A percentile compares a stretch with the other conserved stretches of the same genome.
Evolutionary conservation across 1,140 invertebrate species (phyloP).

Genomic region (Cyphomyrmex costatus): DNA sequence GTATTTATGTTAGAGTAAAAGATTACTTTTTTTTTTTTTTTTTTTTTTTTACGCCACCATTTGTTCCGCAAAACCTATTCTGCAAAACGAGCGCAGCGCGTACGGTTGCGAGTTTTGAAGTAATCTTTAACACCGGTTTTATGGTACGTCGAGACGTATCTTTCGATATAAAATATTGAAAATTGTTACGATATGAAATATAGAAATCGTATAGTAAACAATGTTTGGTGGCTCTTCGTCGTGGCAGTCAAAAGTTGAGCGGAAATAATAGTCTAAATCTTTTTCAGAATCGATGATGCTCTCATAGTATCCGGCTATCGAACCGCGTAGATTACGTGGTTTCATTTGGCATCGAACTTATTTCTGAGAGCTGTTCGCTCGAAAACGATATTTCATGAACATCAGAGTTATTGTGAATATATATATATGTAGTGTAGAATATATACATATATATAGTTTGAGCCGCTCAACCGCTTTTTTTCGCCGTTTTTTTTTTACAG

Average conservation of each 20-base stretch:
- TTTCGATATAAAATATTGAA: slow-evolving; percentile 35
- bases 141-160: slow-evolving; percentile 2
- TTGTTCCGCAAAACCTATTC: background rate
- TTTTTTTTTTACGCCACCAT: background rate
- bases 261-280: slow-evolving; percentile 32
- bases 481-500: background rate
- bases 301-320: background rate
- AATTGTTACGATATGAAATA: slow-evolving; percentile 41
- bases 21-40: background rate
- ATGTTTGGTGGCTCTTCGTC: slow-evolving; percentile 21
- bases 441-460: background rate
- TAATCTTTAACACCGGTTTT: background rate
- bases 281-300: slow-evolving; percentile 1
- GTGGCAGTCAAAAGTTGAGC: slow-evolving; percentile 42
- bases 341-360: slow-evolving; percentile 43
- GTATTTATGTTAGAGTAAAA: background rate
- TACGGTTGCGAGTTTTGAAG: slow-evolving; percentile 24
- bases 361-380: slow-evolving; percentile 8
- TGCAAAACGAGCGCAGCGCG: slow-evolving; percentile 3
- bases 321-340: background rate
- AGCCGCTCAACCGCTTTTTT: background rate
- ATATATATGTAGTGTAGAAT: too few relatives aligned
- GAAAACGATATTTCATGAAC: slow-evolving; percentile 54
- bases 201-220: slow-evolving; percentile 16
- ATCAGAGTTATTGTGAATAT: slow-evolving; percentile 37